Percentiles rank a stretch among this genome's conserved stretches.
These are phyloP conservation scores for Aspiorhynchus laticeps DNA, from an alignment of 2,113 vertebrate species.

Conservation along the genomic window DNA sequence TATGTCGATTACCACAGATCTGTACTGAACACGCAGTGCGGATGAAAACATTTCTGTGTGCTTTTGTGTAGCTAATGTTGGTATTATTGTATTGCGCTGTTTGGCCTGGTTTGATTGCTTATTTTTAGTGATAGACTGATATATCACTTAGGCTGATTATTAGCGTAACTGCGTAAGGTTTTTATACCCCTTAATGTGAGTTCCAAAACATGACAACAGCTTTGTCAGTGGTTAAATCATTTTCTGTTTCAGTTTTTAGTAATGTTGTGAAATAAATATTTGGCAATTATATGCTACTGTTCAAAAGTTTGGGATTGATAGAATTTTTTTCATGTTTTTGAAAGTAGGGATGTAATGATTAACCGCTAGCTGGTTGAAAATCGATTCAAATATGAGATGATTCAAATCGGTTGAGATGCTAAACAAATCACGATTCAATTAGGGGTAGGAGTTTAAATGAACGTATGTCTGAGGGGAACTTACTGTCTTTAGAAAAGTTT, in stretches of 20 bases:
- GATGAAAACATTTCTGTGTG: not conserved
- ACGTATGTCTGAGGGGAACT: too few species aligned
- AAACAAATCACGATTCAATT: too few species aligned
- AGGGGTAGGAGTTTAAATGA: too few species aligned
- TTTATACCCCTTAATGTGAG: not conserved
- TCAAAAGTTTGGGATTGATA: not conserved
- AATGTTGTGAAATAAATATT: not conserved
- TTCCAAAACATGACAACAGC: not conserved
- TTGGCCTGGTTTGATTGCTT: not conserved
- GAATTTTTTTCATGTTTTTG: not conserved
- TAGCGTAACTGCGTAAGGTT: not conserved
- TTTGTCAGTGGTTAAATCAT: not conserved
- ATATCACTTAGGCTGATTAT: not conserved
- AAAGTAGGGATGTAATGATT: too few species aligned
- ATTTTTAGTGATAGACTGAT: not conserved
- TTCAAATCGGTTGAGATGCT: too few species aligned
- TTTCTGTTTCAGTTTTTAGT: not conserved
- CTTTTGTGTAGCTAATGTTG: not conserved
- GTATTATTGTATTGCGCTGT: not conserved
- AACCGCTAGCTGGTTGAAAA: too few species aligned
- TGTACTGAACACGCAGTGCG: not conserved
- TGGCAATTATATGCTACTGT: not conserved
- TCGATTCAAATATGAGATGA: too few species aligned
- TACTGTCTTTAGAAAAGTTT: too few species aligned
- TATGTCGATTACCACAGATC: not conserved